Evolutionary conservation across 2,888 invertebrate species (phyloP).

Genomic region (Acholoe squamosa): DNA sequence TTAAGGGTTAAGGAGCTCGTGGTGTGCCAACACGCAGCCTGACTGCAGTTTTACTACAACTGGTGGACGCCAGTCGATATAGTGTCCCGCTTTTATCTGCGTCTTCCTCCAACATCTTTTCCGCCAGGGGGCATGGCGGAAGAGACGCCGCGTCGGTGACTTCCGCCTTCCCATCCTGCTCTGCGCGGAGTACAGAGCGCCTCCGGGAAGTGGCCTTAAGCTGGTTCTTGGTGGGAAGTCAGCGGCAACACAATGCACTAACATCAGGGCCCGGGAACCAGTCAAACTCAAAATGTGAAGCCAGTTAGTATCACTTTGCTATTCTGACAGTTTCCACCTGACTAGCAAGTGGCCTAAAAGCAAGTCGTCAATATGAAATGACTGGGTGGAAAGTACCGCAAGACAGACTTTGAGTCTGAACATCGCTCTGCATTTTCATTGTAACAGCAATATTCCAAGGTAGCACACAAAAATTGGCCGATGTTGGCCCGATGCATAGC

Average conservation of each 20-base stretch:
- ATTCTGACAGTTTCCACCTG: neutral
- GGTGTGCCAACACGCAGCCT: neutral
- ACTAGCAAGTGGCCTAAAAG: neutral
- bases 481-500: too few relatives aligned
- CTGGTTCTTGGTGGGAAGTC: neutral
- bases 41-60: neutral
- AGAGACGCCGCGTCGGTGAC: neutral
- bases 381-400: too few relatives aligned
- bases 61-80: neutral
- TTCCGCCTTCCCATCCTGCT: neutral
- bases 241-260: conserved; percentile 11
- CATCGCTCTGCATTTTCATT: too few relatives aligned
- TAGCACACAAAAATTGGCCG: too few relatives aligned
- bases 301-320: neutral
- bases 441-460: too few relatives aligned
- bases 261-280: neutral
- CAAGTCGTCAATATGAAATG: too few relatives aligned
- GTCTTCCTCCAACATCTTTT: neutral
- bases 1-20: neutral
- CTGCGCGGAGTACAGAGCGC: neutral
- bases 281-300: neutral
- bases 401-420: too few relatives aligned
- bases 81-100: neutral
- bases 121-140: neutral
- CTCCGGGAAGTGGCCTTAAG: neutral